Percentiles rank a stretch among this genome's conserved stretches.
phyloP scores from a whole-genome alignment of 1,140 invertebrate genomes.

The Drosophila nigrodunni region DNA sequence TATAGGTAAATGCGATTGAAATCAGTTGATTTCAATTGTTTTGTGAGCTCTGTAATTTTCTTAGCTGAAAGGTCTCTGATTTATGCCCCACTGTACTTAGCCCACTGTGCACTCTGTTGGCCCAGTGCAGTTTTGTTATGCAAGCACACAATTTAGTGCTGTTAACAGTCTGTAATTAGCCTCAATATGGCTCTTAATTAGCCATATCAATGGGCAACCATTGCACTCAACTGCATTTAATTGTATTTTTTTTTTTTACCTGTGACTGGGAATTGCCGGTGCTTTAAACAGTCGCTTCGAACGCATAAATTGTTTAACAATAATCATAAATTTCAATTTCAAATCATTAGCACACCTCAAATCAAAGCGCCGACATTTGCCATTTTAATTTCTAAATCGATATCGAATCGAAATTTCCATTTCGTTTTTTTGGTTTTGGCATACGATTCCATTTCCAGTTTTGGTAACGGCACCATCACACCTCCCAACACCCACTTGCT shows the following conservation, averaged over 20 bases:
- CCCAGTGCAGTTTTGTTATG: conserved; percentile 3
- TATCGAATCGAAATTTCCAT: no score
- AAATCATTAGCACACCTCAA: conserved; percentile 77
- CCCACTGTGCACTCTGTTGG: conserved; percentile 2
- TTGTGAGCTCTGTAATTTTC: conserved; percentile 14
- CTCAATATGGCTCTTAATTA: conserved; percentile 72
- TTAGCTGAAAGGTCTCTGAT: conserved; percentile 27
- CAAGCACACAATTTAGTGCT: conserved; percentile 72
- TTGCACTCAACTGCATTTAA: conserved; percentile 15
- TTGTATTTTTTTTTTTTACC: no score
- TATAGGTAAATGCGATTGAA: conserved; percentile 60
- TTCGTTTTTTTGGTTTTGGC: neutral
- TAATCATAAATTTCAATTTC: conserved; percentile 77
- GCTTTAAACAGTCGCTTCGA: conserved; percentile 5
- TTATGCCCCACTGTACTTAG: conserved; percentile 27
- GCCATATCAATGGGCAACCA: conserved; percentile 56
- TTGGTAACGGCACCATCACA: conserved; percentile 24
- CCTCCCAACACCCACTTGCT: conserved; percentile 8
- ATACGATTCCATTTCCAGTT: conserved; percentile 53
- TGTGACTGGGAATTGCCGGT: no score
- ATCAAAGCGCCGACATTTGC: conserved; percentile 31
- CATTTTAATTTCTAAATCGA: no score
- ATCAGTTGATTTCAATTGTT: conserved; percentile 33
- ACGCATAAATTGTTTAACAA: conserved; percentile 64
- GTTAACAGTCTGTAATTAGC: conserved; percentile 80